Conservation (phyloP, 2,888 invertebrate species). For the Sphaerophoria rueppellii region DNA sequence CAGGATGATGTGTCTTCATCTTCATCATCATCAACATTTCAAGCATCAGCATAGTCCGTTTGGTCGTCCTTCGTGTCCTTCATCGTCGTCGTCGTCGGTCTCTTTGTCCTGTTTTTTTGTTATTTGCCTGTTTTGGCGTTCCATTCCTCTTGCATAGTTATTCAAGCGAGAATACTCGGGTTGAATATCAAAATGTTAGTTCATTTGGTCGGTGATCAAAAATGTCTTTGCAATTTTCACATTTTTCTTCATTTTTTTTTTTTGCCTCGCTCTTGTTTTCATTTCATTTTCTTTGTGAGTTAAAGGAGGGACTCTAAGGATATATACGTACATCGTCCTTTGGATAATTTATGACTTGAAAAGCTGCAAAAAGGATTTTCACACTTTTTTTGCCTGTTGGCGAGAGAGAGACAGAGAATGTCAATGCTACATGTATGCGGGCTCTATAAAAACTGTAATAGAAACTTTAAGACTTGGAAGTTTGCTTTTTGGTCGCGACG, state of each 20-base stretch:
- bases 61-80: neutral
- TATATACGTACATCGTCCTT: conserved; percentile 3
- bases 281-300: neutral
- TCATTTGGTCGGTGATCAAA: conserved; percentile 62
- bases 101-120: conserved; percentile 20
- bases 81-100: neutral
- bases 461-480: conserved; percentile 42
- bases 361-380: conserved; percentile 46
- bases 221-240: conserved; percentile 49
- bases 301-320: neutral
- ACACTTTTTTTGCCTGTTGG: conserved; percentile 17
- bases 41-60: conserved; percentile 19
- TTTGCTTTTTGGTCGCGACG: neutral
- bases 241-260: conserved; percentile 8
- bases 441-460: conserved; percentile 28
- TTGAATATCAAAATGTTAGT: conserved; percentile 69
- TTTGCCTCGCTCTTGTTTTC: conserved; percentile 5
- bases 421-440: conserved; percentile 1
- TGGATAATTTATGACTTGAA: conserved; percentile 60
- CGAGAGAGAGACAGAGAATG: neutral
- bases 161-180: conserved; percentile 52
- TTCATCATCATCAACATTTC: conserved; percentile 32
- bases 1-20: conserved; percentile 68
- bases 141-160: conserved; percentile 75
- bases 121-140: neutral